Evolutionary conservation across 2,113 vertebrate genomes (phyloP), one percentile per base, ranked within the genome.

Genomic region (Felis chaus): DNA sequence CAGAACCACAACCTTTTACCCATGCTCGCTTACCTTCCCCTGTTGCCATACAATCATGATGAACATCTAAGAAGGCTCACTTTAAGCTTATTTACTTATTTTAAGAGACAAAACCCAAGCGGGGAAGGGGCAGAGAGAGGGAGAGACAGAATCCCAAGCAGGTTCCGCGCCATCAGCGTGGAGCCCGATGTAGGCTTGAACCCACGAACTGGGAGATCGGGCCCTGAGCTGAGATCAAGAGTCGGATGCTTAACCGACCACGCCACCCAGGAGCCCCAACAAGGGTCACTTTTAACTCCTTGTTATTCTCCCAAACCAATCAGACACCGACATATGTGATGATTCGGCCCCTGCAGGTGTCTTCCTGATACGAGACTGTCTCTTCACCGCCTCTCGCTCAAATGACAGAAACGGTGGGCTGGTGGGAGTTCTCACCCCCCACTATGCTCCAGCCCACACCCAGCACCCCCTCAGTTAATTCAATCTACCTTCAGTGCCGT

Each of bases 361-460:
- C 36, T 21, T 74, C 45, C 18, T 48, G 16, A 31, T 19, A 15
- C 3, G 45, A 10, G 21, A 57, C 23, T 63, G 27, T 57, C 23
- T 74, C 73, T 18, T 85, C 65, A 69, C 53, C 9, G n/a, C 10
- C 18, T 61, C 15, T n/a, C n/a, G 23, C 25, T 41, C 7, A 36
- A 68, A 80, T 6, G 9, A 74, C 31, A 23, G 3, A 31, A 63
- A 53, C 1, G 9, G 18, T 69, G 33, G 19, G 3, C 8, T 14
- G 7, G 12, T 45, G 21, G 31, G 50, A 41, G 25, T 19, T 10
- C 18, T 63, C 21, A 94, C 36, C 31, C 13, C 23, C 55, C 33
- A 12, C 16, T 6, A 2, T 0, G 18, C 29, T 74, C 15, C 4
- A 13, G 2, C 6, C 33, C 27, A 61, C 16, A 29, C 1, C 16